These are phyloP conservation scores for Cirrhinus mrigala DNA, from an alignment of 2,797 vertebrate species.

Conservation along the genomic window DNA sequence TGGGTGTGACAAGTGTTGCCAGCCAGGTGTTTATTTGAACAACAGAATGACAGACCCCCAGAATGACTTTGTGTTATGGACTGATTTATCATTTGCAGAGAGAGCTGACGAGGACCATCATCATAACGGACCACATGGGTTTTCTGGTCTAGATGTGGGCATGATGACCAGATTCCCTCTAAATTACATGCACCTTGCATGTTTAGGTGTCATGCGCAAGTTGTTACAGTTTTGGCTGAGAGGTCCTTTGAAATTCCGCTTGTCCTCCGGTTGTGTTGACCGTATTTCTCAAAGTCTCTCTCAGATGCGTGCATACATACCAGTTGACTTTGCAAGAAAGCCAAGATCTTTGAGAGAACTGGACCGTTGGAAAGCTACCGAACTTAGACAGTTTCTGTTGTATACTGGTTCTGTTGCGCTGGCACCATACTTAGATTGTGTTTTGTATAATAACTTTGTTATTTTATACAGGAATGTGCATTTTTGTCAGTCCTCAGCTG, in stretches of 20 bases:
- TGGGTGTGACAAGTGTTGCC: too few relatives aligned
- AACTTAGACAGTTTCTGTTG: slow-evolving; percentile 6
- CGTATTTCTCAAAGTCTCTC: not conserved
- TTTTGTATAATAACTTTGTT: slow-evolving; percentile 23
- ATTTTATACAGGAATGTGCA: slow-evolving; percentile 7
- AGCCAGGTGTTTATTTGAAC: not conserved
- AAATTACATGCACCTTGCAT: slow-evolving; percentile 9
- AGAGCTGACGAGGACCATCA: slow-evolving; percentile 4
- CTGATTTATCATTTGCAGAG: slow-evolving; percentile 4
- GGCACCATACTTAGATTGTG: slow-evolving; percentile 14
- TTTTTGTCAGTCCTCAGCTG: slow-evolving; percentile 20
- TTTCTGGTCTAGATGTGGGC: slow-evolving; percentile 1
- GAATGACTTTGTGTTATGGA: slow-evolving; percentile 1
- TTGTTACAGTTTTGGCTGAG: not conserved
- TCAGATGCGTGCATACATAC: slow-evolving; percentile 6
- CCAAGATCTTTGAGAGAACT: not conserved
- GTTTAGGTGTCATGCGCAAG: too few relatives aligned
- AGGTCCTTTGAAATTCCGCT: slow-evolving; percentile 24
- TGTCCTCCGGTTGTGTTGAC: not conserved
- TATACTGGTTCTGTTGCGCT: slow-evolving; percentile 1
- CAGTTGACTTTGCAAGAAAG: slow-evolving; percentile 19
- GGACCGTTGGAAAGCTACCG: slow-evolving; percentile 1
- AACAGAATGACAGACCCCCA: slow-evolving; percentile 7
- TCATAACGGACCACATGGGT: slow-evolving; percentile 16
- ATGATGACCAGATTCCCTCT: slow-evolving; percentile 26